Evolutionary conservation across 2,888 invertebrate species (phyloP).

Genomic region (Hirtodrosophila cameraria): DNA sequence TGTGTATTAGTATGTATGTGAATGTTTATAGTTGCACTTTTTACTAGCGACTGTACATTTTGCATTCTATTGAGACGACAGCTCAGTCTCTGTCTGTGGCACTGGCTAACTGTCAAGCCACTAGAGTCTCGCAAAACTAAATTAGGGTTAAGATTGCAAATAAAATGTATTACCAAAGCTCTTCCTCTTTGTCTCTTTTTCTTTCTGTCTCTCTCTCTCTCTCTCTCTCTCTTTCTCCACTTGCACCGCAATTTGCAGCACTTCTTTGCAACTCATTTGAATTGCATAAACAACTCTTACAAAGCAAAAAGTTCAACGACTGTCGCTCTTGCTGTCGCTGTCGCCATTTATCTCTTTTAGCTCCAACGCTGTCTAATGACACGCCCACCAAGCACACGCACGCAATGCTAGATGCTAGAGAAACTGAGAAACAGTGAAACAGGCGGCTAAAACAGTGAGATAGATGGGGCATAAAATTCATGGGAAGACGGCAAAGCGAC

Average conservation of each 20-base stretch:
- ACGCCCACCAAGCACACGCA: constrained; percentile 61
- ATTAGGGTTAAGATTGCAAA: constrained; percentile 79
- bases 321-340: constrained; percentile 51
- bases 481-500: constrained; percentile 66
- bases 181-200: no score
- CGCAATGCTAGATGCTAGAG: constrained; percentile 10
- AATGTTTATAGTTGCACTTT: constrained; percentile 71
- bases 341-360: constrained; percentile 78
- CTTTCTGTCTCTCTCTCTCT: no score
- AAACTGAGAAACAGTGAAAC: neutral
- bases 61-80: constrained; percentile 76
- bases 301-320: constrained; percentile 78
- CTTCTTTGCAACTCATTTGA: constrained; percentile 65
- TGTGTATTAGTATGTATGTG: constrained; percentile 31
- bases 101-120: constrained; percentile 52
- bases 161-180: constrained; percentile 70
- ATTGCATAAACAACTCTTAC: constrained; percentile 76
- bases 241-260: neutral
- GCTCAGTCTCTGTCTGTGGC: constrained; percentile 36
- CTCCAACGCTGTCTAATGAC: constrained; percentile 71
- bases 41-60: constrained; percentile 64
- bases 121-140: constrained; percentile 68
- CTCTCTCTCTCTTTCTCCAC: no score
- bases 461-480: constrained; percentile 52
- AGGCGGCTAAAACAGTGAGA: constrained; percentile 1